Evolutionary conservation across 2,113 vertebrate genomes (phyloP), one percentile per base, ranked within the genome.

Genomic region (Ptilorrhoa leucosticta): DNA sequence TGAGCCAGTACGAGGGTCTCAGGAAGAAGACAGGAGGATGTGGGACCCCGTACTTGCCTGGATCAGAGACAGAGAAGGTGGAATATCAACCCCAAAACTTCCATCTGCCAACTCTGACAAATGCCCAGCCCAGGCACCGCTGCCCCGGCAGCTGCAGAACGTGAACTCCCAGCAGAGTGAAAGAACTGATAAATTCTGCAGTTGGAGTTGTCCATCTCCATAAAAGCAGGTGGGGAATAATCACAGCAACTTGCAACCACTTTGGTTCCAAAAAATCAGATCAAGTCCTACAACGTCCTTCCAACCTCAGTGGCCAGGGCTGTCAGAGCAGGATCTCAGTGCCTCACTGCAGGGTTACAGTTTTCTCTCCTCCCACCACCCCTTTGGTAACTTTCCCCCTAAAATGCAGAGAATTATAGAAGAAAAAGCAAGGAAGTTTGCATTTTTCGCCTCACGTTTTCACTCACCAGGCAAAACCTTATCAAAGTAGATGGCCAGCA

Each of bases 401-500:
- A 4, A 1, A 31, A 94, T 8, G 11, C 5, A 71, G 10, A 15
- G 35, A 50, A 24, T 40, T 33, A 24, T 0, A 64, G 40, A 53
- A 68, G 11, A 68, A 90, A 68, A 66, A 15, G 5, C 19, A 31
- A 57, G 3, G 15, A 48, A 47, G 7, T 57, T 20, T 21, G 17
- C 15, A 6, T 51, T 65, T 37, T 68, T 3, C 11, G 26, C 35
- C 26, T 69, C 26, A n/a, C 15, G 2, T 57, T 72, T 94, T 56
- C 81, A 89, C 97, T 97, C 68, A 99, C 99, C 98, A 83, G 99
- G 98, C 31, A 99, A 96, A 31, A 99, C 98, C 94, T 98, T 98
- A 90, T 99, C 99, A 50, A 99, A 97, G 97, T 99, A 99, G 68
- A 99, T 22, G 13, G 98, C 98, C 81, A 99, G 37, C 50, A 98